Evolutionary conservation across 2,797 vertebrate genomes (phyloP), one percentile per base, ranked within the genome.

Genomic region (Spizella passerina): DNA sequence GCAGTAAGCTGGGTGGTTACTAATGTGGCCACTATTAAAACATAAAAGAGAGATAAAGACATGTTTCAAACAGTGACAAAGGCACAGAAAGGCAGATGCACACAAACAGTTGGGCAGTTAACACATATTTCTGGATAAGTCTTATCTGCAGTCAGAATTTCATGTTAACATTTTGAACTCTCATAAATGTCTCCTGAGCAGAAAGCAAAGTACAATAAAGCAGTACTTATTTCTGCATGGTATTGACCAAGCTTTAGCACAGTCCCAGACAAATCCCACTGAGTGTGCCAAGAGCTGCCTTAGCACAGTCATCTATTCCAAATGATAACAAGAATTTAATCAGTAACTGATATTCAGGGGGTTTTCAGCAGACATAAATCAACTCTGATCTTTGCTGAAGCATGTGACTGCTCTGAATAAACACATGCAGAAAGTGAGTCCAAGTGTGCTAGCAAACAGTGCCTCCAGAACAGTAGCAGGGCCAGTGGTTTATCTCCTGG

Each of bases 381-480:
- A 79, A 12, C 63, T 38, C 44, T 92, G 93, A 68, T 79, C 91
- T 95, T 91, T 96, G 90, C 50, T 86, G 82, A 75, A 86, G 64
- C 82, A 84, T 15, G 5, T 90, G 92, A 85, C 73, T 44, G 30
- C 39, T 73, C 50, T 89, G 56, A 83, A 52, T 60, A 92, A 94
- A 82, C 60, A 82, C 34, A 22, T 10, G 24, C n/a, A 52, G 66
- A 89, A 93, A 91, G 46, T 55, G 63, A 83, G 60, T 77, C 43
- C 52, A 77, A 77, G 34, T 65, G 38, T 47, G 38, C 20, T 20
- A 22, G 65, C 39, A 72, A 88, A 44, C 22, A 76, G 19, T 38
- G 50, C 65, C 60, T 68, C 29, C 27, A 29, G 38, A 85, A 52
- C 46, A 86, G 81, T 26, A 83, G 52, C 82, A 85, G 53, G 21